phyloP scores from a whole-genome alignment of 2,888 invertebrate species.

The Acrocyrtus sp. region DNA sequence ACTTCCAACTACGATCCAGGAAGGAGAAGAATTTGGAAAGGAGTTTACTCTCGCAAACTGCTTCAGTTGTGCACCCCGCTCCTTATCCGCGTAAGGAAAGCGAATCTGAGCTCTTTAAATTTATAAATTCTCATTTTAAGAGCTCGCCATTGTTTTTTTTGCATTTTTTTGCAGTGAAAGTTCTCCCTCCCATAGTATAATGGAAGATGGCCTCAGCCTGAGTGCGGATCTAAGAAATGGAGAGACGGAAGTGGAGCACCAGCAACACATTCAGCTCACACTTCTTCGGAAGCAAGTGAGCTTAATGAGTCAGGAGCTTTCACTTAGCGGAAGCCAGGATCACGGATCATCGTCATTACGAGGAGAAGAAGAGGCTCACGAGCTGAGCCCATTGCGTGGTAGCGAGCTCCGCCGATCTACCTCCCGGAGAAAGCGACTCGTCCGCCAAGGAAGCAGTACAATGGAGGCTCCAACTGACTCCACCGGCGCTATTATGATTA shows the following conservation, averaged over 20 bases:
- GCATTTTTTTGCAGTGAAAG: no score
- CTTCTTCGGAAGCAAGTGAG: slow-evolving; percentile 39
- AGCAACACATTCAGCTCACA: slow-evolving; percentile 38
- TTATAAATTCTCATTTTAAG: no score
- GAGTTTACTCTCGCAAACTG: slow-evolving; percentile 83
- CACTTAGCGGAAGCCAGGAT: slow-evolving; percentile 26
- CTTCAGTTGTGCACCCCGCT: slow-evolving; percentile 70
- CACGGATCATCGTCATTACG: slow-evolving; percentile 43
- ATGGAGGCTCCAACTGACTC: slow-evolving; percentile 84
- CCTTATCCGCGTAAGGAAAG: background rate
- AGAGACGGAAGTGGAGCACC: background rate
- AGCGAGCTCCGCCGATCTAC: slow-evolving; percentile 44
- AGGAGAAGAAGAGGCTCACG: slow-evolving; percentile 37
- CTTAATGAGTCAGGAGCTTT: slow-evolving; percentile 31
- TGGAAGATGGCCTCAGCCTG: slow-evolving; percentile 46
- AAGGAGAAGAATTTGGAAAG: slow-evolving; percentile 88
- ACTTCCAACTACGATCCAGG: slow-evolving; percentile 77
- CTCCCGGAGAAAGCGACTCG: slow-evolving; percentile 69
- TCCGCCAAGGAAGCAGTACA: slow-evolving; percentile 76
- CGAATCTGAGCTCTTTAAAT: no score
- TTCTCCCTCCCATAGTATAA: slow-evolving; percentile 34
- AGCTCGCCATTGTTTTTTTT: no score
- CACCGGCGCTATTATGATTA: slow-evolving; percentile 72
- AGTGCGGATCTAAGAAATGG: slow-evolving; percentile 42
- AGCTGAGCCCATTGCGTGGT: slow-evolving; percentile 52